Base-by-base conservation (phyloP, 1,140 invertebrate species). In the Tenebrio molitor region DNA sequence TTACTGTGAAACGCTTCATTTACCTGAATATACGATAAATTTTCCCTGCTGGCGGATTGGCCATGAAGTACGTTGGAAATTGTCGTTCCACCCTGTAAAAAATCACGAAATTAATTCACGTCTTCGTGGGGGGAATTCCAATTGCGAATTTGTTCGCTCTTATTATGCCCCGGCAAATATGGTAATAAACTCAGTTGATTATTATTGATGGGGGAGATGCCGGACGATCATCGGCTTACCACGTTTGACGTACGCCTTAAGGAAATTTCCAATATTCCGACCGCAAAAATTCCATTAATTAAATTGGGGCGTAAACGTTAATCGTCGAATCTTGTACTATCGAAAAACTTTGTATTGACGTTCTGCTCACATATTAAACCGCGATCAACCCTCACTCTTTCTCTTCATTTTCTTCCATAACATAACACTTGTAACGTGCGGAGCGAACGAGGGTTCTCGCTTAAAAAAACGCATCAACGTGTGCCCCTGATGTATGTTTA, bases 21-120 rank as follows among this genome's bases (percentile, higher is more conserved):
- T 46, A 68, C 65, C 67, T 74, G 72, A 66, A 74, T 69, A 17
- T 65, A 70, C 14, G 72, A 69, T 46, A 74, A 50, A 74, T 74
- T 74, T 29, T 74, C 72, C 39, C 72, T 29, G 36, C 72, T 74
- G 34, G 41, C 53, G 15, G 72, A 74, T 21, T 65, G 67, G 21
- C 53, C 72, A 12, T 74, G 72, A 16, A 65, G 50, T 2, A 46
- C 63, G 19, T 46, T 69, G 1, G 71, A 29, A 23, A 67, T 73
- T 53, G 65, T 73, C 16, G 63, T 69, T 2, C 65, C 71, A 53
- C 71, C 41, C 71, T 73, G 66, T 1, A 73, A 69, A 15, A 72
- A 53, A 73, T n/a, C n/a, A n/a, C n/a, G n/a, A 39, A 65, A 65
- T 65, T 19, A 65, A 39, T 39, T 39, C 10, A 5, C n/a, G n/a